Base-by-base conservation (phyloP, 2,797 vertebrate species). In the Aphelocoma californica region DNA sequence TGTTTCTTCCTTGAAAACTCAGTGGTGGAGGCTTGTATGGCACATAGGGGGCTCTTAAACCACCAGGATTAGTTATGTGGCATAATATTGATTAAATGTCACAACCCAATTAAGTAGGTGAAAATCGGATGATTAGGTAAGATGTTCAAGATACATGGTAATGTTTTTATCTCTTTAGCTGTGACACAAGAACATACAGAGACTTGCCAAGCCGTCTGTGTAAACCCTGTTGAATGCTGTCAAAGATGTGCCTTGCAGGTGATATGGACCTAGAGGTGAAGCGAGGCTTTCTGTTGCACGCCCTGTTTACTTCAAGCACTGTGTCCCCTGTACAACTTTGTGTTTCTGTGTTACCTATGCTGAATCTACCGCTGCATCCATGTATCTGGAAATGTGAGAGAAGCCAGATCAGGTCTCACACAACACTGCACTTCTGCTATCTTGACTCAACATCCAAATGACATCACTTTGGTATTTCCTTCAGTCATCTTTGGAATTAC, bases 31-130 rank as follows among this genome's bases (percentile, higher is more conserved):
- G 19, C 57, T n/a, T 65, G 44, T 29, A 75, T 44, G 71, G 20
- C 44, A 69, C 20, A 53, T 9, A 73, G 57, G 78, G 31, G 19
- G 18, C 13, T 91, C 71, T 67, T 73, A 65, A 90, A 72, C 58
- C 75, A 93, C 26, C 40, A 83, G 86, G 69, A 93, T 69, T 88
- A 72, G 53, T 93, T 73, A 82, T 54, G 42, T 66, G 79, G n/a
- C 90, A 90, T 90, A 92, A 53, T 15, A 66, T 42, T 77, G 51
- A 65, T 62, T 93, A 82, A 89, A 92, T 81, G 32, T 85, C 56
- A 74, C 85, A 90, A 94, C 9, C 65, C 58, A 93, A 45, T 86
- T 92, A 95, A 86, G 32, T 51, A 88, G 64, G 32, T 92, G 83
- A 96, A 89, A 95, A 92, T 42, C 9, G 6, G 50, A 89, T 32